These are phyloP conservation scores for Globodera ellingtonae DNA, from an alignment of 1,140 invertebrate genomes.

Conservation along the genomic window DNA sequence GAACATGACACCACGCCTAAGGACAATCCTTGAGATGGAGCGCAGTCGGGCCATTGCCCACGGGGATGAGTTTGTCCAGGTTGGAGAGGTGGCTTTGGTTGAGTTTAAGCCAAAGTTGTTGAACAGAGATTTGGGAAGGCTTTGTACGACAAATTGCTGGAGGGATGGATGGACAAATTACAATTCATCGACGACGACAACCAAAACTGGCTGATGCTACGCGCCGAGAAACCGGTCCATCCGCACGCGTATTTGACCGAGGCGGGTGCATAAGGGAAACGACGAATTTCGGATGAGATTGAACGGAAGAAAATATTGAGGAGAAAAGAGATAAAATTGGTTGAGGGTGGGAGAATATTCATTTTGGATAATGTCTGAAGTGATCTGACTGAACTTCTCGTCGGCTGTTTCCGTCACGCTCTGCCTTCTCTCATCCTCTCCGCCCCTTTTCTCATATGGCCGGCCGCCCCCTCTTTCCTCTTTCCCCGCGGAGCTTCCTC, in stretches of 20 bases:
- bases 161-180: slow-evolving; percentile 51
- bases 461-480: background rate
- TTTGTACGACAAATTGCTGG: slow-evolving; percentile 38
- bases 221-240: slow-evolving; percentile 43
- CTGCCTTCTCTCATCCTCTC: background rate
- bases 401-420: background rate
- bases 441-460: background rate
- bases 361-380: no score
- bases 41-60: slow-evolving; percentile 66
- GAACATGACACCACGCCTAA: slow-evolving; percentile 70
- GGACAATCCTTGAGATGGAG: slow-evolving; percentile 69
- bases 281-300: background rate
- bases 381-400: no score
- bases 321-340: no score
- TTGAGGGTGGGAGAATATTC: no score
- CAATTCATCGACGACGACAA: slow-evolving; percentile 52
- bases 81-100: background rate
- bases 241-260: slow-evolving; percentile 29
- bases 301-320: no score
- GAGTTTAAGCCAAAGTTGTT: background rate
- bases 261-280: slow-evolving; percentile 20
- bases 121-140: slow-evolving; percentile 38
- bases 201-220: slow-evolving; percentile 49
- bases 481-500: background rate
- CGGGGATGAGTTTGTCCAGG: slow-evolving; percentile 69